Conservation (phyloP, 2,797 vertebrate species). For the Lagocephalus sceleratus region DNA sequence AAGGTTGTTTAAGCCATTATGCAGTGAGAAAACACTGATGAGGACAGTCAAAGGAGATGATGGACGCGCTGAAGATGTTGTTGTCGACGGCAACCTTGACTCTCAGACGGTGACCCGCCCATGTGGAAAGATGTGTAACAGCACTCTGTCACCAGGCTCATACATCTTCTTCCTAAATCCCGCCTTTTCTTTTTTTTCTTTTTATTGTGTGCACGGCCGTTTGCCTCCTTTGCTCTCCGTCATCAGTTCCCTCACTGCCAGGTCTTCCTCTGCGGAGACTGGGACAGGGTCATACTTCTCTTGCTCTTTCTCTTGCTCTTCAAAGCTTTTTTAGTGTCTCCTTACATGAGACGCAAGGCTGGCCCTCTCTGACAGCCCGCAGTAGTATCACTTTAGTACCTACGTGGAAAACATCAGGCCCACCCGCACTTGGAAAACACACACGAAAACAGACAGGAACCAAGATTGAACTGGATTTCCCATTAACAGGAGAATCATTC, state of each 20-base stretch:
- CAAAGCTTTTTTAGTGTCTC: slow-evolving; percentile 10
- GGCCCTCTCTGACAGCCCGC: background rate
- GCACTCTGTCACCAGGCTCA: background rate
- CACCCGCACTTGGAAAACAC: slow-evolving; percentile 3
- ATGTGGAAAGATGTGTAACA: slow-evolving; percentile 13
- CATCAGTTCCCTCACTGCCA: slow-evolving; percentile 14
- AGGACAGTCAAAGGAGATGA: background rate
- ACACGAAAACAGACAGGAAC: slow-evolving; percentile 21
- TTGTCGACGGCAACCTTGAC: slow-evolving; percentile 7
- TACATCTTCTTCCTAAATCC: slow-evolving; percentile 27
- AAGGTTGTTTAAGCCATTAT: no score
- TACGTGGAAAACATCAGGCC: slow-evolving; percentile 3
- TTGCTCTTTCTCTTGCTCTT: slow-evolving; percentile 10
- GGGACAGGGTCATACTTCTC: slow-evolving; percentile 30
- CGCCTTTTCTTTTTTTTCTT: slow-evolving; percentile 10
- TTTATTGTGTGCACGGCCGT: slow-evolving; percentile 6
- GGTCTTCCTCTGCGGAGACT: slow-evolving; percentile 6
- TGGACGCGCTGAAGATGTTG: slow-evolving; percentile 8
- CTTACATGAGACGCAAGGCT: slow-evolving; percentile 1
- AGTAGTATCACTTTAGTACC: background rate
- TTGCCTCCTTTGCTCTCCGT: slow-evolving; percentile 14
- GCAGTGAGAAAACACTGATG: background rate
- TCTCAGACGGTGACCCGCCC: background rate
- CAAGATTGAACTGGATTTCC: slow-evolving; percentile 42
- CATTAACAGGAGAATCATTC: slow-evolving; percentile 32